Base-by-base conservation (phyloP, 2,113 vertebrate genomes). In the Camelus bactrianus region DNA sequence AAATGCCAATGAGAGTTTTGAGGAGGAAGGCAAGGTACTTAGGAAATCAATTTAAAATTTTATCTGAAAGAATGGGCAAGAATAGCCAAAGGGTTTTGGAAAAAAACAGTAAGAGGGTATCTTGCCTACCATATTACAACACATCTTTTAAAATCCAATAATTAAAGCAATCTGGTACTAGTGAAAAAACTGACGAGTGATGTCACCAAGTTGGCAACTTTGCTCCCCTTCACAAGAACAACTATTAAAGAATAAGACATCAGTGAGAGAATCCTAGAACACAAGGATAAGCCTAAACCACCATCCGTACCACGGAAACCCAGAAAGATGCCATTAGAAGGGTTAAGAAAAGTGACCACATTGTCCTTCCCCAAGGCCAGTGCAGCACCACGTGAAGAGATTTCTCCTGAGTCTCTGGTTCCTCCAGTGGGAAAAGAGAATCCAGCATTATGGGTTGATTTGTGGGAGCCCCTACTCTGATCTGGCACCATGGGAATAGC, bases 21-120 rank as follows among this genome's bases (percentile, higher is more conserved):
- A 13, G 17, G 28, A 86, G 56, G 15, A 90, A 77, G n/a, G 11
- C 17, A 76, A 92, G 67, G 3, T 56, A 9, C 38, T 91, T 84
- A 83, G 35, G 85, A 80, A 95, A 95, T 38, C 5, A 14, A 91
- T 79, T 35, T 93, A 82, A 89, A 91, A 79, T 75, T 85, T 93
- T 48, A 94, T 54, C 52, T 85, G 32, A 89, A 92, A 95, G 28
- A 76, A 73, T n/a, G 32, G 46, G 10, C 20, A 80, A 62, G 14
- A 87, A 75, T 22, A 89, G 82, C 30, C 88, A 69, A 75, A 80
- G 28, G 35, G 5, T 73, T 89, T 28, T 77, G 15, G 67, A 93
- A 92, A 82, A 72, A 1, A 16, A 52, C 38, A 67, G 0, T 26
- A 70, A 17, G 56, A 79, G 32, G 69, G 8, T 42, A 32, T 69